Percentiles rank a stretch among this genome's conserved stretches.
Conservation (phyloP, 2,113 vertebrate species). For the Lamprotornis superbus region DNA sequence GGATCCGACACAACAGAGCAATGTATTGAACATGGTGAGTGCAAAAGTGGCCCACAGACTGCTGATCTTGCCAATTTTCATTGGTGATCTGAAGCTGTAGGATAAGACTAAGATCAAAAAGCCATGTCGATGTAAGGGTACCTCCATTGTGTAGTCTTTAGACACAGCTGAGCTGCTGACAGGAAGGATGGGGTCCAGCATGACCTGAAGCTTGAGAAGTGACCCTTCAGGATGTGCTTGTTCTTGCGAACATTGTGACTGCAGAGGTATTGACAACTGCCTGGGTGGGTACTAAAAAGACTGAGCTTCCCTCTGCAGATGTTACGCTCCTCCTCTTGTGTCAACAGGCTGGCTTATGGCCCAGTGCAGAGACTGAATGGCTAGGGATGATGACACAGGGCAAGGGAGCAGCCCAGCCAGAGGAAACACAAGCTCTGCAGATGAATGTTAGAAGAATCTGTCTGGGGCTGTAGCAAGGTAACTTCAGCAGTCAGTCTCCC, state of each 20-base stretch:
- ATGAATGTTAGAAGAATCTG: background rate
- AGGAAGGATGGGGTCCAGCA: background rate
- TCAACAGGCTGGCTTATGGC: background rate
- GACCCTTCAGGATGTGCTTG: background rate
- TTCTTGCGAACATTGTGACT: accelerated
- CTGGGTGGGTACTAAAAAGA: background rate
- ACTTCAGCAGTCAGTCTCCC: background rate
- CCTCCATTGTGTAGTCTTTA: background rate
- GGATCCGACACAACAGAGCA: background rate
- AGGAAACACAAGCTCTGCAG: background rate
- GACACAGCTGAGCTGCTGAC: background rate
- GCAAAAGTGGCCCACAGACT: background rate
- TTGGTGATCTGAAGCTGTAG: background rate
- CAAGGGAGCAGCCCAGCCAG: background rate
- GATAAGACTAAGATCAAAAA: background rate
- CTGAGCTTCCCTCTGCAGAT: background rate
- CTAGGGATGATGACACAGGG: background rate
- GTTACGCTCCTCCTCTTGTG: background rate
- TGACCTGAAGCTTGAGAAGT: background rate
- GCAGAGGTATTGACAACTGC: background rate
- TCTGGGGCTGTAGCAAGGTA: background rate
- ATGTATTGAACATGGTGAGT: background rate
- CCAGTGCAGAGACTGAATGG: background rate
- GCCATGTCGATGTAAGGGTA: background rate
- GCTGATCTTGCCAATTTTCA: background rate